A percentile compares a stretch with the other conserved stretches of the same genome.
Conservation (phyloP, 1,140 invertebrate genomes). For the Hydropsyche tenuis region DNA sequence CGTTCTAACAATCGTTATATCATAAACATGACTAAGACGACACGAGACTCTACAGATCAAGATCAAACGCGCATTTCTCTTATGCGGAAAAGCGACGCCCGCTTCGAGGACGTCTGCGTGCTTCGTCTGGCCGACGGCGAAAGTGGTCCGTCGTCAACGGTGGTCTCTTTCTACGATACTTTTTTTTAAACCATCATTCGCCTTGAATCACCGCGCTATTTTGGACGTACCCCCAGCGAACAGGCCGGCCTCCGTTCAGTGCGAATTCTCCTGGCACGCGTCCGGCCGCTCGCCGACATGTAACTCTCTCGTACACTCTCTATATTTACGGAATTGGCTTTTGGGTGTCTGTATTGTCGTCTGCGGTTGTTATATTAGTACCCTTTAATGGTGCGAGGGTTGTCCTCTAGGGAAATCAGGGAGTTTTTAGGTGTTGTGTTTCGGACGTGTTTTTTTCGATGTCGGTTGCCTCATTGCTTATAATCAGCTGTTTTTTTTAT, state of each 20-base stretch:
- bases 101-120: background rate
- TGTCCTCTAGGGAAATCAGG: too few species aligned
- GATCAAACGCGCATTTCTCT: background rate
- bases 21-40: too few species aligned
- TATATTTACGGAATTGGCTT: too few species aligned
- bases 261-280: constrained; percentile 27
- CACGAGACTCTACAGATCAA: too few species aligned
- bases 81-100: background rate
- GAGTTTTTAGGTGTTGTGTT: too few species aligned
- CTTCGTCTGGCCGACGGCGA: background rate
- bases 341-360: too few species aligned
- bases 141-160: background rate
- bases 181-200: background rate
- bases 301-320: background rate
- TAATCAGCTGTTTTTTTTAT: too few species aligned
- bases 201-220: constrained; percentile 41
- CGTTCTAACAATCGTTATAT: too few species aligned
- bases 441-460: too few species aligned
- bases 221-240: constrained; percentile 43
- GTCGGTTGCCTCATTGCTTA: too few species aligned
- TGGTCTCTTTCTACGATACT: background rate
- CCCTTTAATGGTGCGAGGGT: too few species aligned
- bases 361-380: too few species aligned
- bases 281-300: constrained; percentile 31
- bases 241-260: constrained; percentile 22